phyloP scores from a whole-genome alignment of 2,797 vertebrate genomes.

The Sebastes diploproa region DNA sequence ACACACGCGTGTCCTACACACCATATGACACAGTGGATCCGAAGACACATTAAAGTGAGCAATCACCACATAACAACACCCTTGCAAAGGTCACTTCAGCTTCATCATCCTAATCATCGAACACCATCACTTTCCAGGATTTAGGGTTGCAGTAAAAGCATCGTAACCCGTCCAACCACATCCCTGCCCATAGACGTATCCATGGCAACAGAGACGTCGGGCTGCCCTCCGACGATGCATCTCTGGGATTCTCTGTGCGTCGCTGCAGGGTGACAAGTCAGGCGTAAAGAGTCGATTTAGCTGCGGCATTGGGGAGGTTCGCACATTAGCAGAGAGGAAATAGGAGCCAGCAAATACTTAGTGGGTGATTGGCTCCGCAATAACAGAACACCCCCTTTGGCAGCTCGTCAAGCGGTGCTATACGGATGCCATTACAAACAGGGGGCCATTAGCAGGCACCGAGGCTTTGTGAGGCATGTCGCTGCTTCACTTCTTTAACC shows the following conservation, averaged over 20 bases:
- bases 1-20: constrained; percentile 26
- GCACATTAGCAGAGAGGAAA: constrained; percentile 78
- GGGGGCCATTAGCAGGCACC: constrained; percentile 71
- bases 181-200: constrained; percentile 65
- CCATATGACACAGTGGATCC: constrained; percentile 31
- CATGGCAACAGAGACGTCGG: constrained; percentile 67
- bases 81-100: constrained; percentile 75
- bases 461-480: constrained; percentile 72
- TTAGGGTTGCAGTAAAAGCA: constrained; percentile 70
- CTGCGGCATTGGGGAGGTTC: constrained; percentile 73
- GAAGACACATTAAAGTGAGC: constrained; percentile 71
- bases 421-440: constrained; percentile 77
- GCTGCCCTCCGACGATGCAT: constrained; percentile 59
- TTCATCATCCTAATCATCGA: constrained; percentile 73
- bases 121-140: constrained; percentile 65
- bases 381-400: constrained; percentile 81
- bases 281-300: constrained; percentile 82
- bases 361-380: constrained; percentile 82
- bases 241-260: constrained; percentile 72
- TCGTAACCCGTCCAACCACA: constrained; percentile 54
- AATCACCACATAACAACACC: constrained; percentile 67
- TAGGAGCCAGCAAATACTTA: constrained; percentile 80
- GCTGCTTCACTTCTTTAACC: constrained; percentile 45
- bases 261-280: constrained; percentile 75
- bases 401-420: constrained; percentile 75